Evolutionary conservation across 2,113 vertebrate species (phyloP), one percentile per base, ranked within the genome.

Genomic region (Ochotona curzoniae): DNA sequence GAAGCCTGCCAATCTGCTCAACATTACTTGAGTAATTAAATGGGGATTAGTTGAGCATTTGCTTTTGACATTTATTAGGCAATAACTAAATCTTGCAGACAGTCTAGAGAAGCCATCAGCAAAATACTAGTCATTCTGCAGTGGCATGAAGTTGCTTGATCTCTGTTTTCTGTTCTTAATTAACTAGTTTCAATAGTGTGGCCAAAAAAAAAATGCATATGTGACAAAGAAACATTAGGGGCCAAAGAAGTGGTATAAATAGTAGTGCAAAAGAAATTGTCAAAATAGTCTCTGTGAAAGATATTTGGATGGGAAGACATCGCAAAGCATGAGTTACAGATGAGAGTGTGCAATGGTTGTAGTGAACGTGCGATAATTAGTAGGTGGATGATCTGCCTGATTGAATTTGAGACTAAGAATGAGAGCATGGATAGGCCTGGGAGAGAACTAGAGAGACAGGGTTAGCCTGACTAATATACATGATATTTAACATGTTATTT

Each of bases 11-110:
- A 35, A 1, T 0, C 51, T 70, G 54, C 28, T 25, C 57, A 75
- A 80, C 15, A 21, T 85, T 64, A 76, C 86, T 82, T 67, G 38
- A 66, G 30, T 63, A 87, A 91, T 91, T 79, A 93, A 63, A 66
- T 1, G 2, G 60, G 28, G n/a, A 8, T 26, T 32, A 51, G 25
- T 10, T 47, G 67, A 23, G 5, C 66, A 21, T 67, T 30, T 70
- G 64, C 28, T 23, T 85, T 85, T 17, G 51, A 73, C 44, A 49
- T 28, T 21, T 26, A 44, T 57, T 26, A 44, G 17, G 7, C 35
- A 30, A 32, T 25, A 75, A 66, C 49, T 30, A 69, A 47, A 23
- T 78, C 47, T 76, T 69, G 30, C 60, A 32, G 6, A 57, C 57
- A 7, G 6, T 3, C 0, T 0, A 73, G 8, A 26, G n/a, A 30